Evolutionary conservation across 2,888 invertebrate genomes (phyloP).

Genomic region (Amitus sp.): DNA sequence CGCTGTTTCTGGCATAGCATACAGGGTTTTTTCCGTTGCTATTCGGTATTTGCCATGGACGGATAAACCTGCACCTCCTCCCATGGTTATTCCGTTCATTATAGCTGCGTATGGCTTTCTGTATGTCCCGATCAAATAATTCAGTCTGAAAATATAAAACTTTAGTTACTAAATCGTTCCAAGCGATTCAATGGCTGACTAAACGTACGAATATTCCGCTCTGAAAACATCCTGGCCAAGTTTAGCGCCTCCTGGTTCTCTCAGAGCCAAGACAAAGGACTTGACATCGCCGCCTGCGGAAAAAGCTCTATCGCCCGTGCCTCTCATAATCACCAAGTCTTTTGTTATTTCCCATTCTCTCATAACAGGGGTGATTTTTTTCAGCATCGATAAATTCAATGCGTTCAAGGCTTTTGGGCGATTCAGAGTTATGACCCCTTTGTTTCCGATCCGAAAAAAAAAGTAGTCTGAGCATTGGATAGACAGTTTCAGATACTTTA

Average conservation of each 20-base stretch:
- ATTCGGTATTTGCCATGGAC: conserved; percentile 93
- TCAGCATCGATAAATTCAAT: conserved; percentile 80
- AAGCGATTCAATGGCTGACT: too few relatives aligned
- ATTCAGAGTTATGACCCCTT: conserved; percentile 78
- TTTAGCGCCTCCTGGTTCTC: conserved; percentile 48
- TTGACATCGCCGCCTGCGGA: conserved; percentile 99
- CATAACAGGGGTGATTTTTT: conserved; percentile 77
- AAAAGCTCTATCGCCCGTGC: conserved; percentile 91
- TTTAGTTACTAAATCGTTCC: not conserved
- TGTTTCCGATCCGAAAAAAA: conserved; percentile 67
- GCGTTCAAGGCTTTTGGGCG: conserved; percentile 83
- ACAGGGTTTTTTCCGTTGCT: conserved; percentile 91
- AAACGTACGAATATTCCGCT: conserved; percentile 75
- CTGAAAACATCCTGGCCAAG: conserved; percentile 80
- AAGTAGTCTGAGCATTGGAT: too few relatives aligned
- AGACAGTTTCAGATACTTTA: too few relatives aligned
- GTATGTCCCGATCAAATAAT: conserved; percentile 84
- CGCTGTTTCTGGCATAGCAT: conserved; percentile 98
- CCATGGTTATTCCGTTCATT: conserved; percentile 97
- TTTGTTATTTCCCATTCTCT: conserved; percentile 81
- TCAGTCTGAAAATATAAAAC: conserved; percentile 34
- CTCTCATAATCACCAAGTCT: conserved; percentile 79
- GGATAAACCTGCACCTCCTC: conserved; percentile 94
- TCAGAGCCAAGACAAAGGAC: conserved; percentile 70
- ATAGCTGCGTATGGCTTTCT: conserved; percentile 91